A percentile compares a stretch with the other conserved stretches of the same genome.
Evolutionary conservation across 2,113 vertebrate genomes (phyloP).

Genomic region (western clawed frog (Xenopus tropicalis)): DNA sequence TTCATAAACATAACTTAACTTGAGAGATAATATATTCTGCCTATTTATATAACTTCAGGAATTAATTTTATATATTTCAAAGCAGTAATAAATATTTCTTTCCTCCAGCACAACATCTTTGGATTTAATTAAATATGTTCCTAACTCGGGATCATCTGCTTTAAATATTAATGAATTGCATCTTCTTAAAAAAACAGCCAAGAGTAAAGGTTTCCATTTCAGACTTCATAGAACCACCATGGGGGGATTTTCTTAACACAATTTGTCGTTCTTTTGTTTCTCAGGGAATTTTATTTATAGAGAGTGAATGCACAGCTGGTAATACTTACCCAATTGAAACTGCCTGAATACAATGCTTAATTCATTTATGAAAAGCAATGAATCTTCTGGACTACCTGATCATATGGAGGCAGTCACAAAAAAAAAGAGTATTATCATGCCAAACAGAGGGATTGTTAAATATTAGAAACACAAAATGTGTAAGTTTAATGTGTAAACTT

Average conservation of each 20-base stretch:
- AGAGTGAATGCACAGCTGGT: constrained; percentile 28
- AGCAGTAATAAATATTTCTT: constrained; percentile 44
- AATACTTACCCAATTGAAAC: constrained; percentile 28
- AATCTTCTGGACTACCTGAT: constrained; percentile 12
- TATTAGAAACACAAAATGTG: no score
- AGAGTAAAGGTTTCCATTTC: constrained; percentile 39
- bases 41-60: constrained; percentile 39
- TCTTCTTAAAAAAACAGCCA: constrained; percentile 38
- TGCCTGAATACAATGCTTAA: constrained; percentile 9
- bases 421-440: neutral
- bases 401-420: neutral
- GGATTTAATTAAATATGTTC: constrained; percentile 46
- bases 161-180: constrained; percentile 47
- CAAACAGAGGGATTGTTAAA: neutral
- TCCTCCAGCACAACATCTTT: constrained; percentile 41
- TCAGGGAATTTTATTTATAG: constrained; percentile 42
- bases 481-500: no score
- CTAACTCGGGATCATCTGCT: constrained; percentile 42
- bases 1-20: constrained; percentile 23
- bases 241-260: constrained; percentile 37
- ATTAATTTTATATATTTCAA: constrained; percentile 40
- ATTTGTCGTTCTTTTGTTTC: constrained; percentile 44
- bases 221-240: constrained; percentile 40
- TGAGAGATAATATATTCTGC: constrained; percentile 26
- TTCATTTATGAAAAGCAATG: neutral